These are phyloP conservation scores for Nothoprocta perdicaria DNA, from an alignment of 2,113 vertebrate species.

Conservation along the genomic window DNA sequence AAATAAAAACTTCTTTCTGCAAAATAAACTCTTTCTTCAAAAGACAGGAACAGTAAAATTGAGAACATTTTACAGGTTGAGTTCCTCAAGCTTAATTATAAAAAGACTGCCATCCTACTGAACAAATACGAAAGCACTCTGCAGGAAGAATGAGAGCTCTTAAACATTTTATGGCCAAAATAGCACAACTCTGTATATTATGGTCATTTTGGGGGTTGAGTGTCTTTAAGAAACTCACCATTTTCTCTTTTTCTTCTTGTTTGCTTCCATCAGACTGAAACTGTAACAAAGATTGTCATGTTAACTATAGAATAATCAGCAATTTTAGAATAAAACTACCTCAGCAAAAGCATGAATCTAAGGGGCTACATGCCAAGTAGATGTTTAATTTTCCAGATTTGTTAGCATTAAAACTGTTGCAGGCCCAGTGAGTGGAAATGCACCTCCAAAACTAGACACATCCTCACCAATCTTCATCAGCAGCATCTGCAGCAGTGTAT, in stretches of 20 bases:
- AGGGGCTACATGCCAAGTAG: not conserved
- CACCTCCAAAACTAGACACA: not conserved
- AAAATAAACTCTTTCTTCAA: not conserved
- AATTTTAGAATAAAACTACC: not conserved
- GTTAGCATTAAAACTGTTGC: not conserved
- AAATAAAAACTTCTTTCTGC: not conserved
- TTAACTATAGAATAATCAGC: not conserved
- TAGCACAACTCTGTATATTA: not conserved
- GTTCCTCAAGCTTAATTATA: not conserved
- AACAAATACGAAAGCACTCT: not conserved
- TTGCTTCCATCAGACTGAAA: constrained; percentile 84
- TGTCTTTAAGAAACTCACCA: constrained; percentile 76
- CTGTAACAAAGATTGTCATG: constrained; percentile 60
- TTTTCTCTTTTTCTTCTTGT: constrained; percentile 86
- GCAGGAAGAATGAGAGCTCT: not conserved
- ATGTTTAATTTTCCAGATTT: not conserved
- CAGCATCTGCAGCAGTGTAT: not conserved
- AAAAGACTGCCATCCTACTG: not conserved
- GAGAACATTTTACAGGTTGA: not conserved
- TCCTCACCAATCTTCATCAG: not conserved
- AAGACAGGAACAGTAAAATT: not conserved
- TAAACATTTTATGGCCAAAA: not conserved
- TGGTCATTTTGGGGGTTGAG: not conserved
- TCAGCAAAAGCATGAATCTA: constrained; percentile 25
- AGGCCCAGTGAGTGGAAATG: not conserved